Conservation (phyloP, 2,797 vertebrate genomes). For the Graptemys geographica region DNA sequence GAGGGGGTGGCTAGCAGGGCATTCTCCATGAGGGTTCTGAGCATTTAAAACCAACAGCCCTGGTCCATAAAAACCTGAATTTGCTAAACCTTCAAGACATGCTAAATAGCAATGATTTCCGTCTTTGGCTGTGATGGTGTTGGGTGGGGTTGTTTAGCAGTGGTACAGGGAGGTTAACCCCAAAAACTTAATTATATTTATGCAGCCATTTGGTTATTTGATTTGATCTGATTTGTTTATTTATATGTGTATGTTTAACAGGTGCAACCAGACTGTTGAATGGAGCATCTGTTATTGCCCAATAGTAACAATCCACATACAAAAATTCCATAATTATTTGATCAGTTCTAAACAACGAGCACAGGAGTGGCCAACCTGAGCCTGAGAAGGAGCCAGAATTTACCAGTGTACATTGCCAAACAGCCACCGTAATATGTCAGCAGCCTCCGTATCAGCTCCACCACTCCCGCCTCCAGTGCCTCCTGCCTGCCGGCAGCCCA, state of each 20-base stretch:
- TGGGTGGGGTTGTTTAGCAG: rapidly evolving
- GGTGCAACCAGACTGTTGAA: neutral
- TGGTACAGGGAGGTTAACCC: neutral
- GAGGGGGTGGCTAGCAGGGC: neutral
- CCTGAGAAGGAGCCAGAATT: no score
- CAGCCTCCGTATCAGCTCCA: no score
- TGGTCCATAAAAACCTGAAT: neutral
- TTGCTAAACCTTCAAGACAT: neutral
- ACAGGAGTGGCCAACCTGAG: no score
- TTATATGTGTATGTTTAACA: neutral
- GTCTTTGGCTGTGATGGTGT: neutral
- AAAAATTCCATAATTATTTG: neutral
- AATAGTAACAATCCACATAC: neutral
- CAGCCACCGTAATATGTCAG: no score
- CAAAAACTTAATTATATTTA: neutral
- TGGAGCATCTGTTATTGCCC: neutral
- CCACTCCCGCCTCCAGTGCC: no score
- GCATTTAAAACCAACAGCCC: neutral
- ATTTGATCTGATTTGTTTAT: neutral
- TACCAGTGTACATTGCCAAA: no score
- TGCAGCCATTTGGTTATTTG: neutral
- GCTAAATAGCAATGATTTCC: neutral
- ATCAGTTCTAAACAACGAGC: rapidly evolving
- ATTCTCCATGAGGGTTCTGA: neutral
- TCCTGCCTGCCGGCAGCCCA: no score